Conservation (phyloP, 2,797 vertebrate genomes). For the Gymnopithys bicolor region DNA sequence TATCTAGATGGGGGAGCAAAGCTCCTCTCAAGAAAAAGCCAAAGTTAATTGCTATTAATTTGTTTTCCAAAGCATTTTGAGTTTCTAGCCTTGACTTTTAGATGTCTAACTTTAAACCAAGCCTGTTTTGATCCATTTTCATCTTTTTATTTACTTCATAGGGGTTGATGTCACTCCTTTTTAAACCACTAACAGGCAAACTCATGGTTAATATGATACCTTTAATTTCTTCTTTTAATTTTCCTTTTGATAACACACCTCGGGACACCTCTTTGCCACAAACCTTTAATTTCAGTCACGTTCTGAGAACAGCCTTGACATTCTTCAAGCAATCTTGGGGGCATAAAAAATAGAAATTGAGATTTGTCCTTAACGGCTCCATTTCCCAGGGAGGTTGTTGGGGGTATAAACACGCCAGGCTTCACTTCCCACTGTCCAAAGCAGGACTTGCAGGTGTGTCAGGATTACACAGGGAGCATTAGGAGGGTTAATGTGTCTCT, state of each 20-base stretch:
- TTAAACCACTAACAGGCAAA: background rate
- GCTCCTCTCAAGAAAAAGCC: background rate
- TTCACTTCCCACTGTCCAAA: background rate
- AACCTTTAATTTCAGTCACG: background rate
- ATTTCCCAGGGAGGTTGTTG: background rate
- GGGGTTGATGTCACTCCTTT: accelerated
- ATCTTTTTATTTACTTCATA: background rate
- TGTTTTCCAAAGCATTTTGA: background rate
- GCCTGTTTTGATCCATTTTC: background rate
- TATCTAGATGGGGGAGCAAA: background rate
- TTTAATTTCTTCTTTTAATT: background rate
- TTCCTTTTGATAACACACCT: background rate
- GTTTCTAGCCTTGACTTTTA: background rate
- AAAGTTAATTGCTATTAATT: background rate
- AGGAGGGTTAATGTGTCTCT: background rate
- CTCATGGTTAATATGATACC: accelerated
- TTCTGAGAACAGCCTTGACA: background rate
- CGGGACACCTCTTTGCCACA: background rate
- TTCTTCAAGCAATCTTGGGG: background rate
- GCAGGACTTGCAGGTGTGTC: background rate
- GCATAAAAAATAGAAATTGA: slow-evolving; percentile 7
- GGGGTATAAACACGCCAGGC: background rate
- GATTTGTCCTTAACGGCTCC: slow-evolving; percentile 35
- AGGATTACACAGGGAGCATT: background rate
- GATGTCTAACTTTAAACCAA: background rate